Conservation (phyloP, 2,113 vertebrate genomes). For the Aepyceros melampus region DNA sequence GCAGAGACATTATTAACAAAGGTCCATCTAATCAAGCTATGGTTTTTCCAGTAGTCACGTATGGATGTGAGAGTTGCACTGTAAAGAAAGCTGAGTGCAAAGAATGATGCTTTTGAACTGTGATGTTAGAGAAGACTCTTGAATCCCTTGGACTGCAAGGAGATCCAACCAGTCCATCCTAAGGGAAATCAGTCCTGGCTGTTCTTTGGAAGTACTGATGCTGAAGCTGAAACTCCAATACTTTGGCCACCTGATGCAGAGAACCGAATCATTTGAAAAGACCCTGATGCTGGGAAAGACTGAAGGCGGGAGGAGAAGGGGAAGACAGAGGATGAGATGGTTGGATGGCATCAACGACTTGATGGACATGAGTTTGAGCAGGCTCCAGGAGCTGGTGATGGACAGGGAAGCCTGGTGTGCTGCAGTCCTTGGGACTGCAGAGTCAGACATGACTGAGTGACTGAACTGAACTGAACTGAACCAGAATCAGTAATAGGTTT, state of each 20-base stretch:
- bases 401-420: not conserved
- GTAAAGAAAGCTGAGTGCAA: not conserved
- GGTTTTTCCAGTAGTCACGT: not conserved
- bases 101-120: not conserved
- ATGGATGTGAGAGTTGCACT: not conserved
- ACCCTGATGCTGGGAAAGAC: not conserved
- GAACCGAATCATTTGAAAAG: not conserved
- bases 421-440: not conserved
- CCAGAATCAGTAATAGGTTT: not conserved
- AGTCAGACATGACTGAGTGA: rapidly evolving
- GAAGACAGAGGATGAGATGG: not conserved
- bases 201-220: not conserved
- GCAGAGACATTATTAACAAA: not conserved
- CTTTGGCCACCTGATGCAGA: not conserved
- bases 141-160: not conserved
- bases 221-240: not conserved
- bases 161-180: not conserved
- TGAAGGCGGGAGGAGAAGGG: not conserved
- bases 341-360: not conserved
- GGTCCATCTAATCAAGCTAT: not conserved
- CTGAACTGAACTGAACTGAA: not conserved
- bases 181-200: not conserved
- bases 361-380: not conserved
- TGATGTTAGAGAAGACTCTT: not conserved
- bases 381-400: not conserved